Evolutionary conservation across 2,113 vertebrate genomes (phyloP).

Genomic region (Zeus faber): DNA sequence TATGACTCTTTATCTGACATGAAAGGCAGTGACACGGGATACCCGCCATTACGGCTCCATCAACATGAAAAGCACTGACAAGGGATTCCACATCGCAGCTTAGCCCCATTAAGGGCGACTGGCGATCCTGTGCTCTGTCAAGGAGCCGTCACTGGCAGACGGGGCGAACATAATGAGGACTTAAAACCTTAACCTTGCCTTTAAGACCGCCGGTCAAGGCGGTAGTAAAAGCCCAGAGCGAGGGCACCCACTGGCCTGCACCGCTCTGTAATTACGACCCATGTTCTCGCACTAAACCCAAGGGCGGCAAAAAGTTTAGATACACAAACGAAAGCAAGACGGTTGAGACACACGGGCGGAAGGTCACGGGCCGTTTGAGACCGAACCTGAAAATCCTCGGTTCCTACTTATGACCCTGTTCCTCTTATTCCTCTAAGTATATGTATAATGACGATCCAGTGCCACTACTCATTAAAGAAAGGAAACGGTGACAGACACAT

Average conservation of each 20-base stretch:
- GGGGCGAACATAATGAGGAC: slow-evolving; percentile 71
- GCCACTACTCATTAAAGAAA: too few relatives aligned
- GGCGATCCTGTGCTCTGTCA: slow-evolving; percentile 73
- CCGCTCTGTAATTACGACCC: slow-evolving; percentile 56
- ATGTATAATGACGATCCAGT: too few relatives aligned
- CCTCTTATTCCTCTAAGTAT: not conserved
- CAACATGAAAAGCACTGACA: slow-evolving; percentile 74
- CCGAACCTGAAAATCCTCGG: slow-evolving; percentile 19
- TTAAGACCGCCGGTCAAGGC: slow-evolving; percentile 62
- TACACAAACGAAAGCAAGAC: slow-evolving; percentile 56
- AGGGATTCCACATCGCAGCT: slow-evolving; percentile 54
- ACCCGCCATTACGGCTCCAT: slow-evolving; percentile 76
- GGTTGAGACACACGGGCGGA: slow-evolving; percentile 33
- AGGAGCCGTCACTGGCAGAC: slow-evolving; percentile 59
- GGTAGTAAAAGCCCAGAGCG: slow-evolving; percentile 50
- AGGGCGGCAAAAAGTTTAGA: slow-evolving; percentile 54
- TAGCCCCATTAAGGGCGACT: slow-evolving; percentile 70
- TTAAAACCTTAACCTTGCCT: slow-evolving; percentile 74
- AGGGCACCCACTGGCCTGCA: slow-evolving; percentile 59
- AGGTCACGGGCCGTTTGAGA: slow-evolving; percentile 38
- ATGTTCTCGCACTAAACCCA: slow-evolving; percentile 56
- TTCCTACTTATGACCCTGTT: slow-evolving; percentile 24
- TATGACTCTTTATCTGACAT: slow-evolving; percentile 78
- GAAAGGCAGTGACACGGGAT: slow-evolving; percentile 73
- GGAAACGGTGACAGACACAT: too few relatives aligned